phyloP scores from a whole-genome alignment of 2,888 invertebrate species.

The Folsomia candida region DNA sequence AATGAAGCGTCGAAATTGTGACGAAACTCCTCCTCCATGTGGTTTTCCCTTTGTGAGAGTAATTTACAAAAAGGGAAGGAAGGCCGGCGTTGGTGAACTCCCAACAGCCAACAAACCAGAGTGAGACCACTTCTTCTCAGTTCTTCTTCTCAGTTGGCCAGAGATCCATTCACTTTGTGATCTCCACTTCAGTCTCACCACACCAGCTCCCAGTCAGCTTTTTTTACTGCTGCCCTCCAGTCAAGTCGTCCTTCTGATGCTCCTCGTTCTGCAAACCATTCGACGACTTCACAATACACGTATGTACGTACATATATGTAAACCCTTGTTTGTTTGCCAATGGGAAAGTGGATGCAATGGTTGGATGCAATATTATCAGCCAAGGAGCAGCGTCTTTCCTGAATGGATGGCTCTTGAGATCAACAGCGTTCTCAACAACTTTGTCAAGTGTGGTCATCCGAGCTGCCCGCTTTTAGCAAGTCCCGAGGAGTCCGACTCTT shows the following conservation, averaged over 20 bases:
- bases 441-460: not conserved
- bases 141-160: not conserved
- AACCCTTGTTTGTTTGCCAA: too few relatives aligned
- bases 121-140: constrained; percentile 9
- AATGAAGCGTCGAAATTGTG: constrained; percentile 48
- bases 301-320: too few relatives aligned
- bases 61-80: constrained; percentile 45
- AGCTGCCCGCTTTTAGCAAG: too few relatives aligned
- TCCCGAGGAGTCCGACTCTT: too few relatives aligned
- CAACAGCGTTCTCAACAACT: not conserved
- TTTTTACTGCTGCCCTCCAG: too few relatives aligned
- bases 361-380: too few relatives aligned
- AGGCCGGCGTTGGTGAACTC: constrained; percentile 44
- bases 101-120: constrained; percentile 35
- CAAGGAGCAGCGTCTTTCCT: too few relatives aligned
- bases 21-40: constrained; percentile 42
- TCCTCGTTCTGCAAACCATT: too few relatives aligned
- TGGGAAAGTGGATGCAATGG: too few relatives aligned
- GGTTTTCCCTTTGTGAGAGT: constrained; percentile 42
- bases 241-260: too few relatives aligned
- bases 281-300: too few relatives aligned
- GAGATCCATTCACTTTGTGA: not conserved
- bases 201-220: not conserved
- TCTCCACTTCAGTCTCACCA: not conserved
- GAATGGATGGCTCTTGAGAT: too few relatives aligned